phyloP scores from a whole-genome alignment of 2,797 vertebrate species.

The Pantherophis alleghaniensis region DNA sequence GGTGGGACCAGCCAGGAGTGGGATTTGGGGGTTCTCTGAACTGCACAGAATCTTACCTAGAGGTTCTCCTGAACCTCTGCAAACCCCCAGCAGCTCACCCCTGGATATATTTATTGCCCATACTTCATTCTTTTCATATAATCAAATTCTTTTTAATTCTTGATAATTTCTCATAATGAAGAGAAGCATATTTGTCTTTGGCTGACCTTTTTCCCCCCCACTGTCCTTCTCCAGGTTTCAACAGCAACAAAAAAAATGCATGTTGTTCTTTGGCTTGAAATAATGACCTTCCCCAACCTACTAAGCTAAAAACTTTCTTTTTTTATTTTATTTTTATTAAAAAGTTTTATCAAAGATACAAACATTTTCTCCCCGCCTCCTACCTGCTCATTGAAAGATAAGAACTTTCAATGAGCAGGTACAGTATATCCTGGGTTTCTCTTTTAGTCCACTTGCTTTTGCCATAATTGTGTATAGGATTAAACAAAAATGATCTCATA shows the following conservation, averaged over 20 bases:
- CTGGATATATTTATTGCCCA: slow-evolving; percentile 16
- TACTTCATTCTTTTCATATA: slow-evolving; percentile 10
- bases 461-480: slow-evolving; percentile 16
- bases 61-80: too few species aligned
- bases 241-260: slow-evolving; percentile 34
- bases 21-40: too few species aligned
- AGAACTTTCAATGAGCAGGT: slow-evolving; percentile 51
- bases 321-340: too few species aligned
- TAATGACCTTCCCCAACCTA: slow-evolving; percentile 47
- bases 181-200: slow-evolving; percentile 34
- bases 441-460: slow-evolving; percentile 38
- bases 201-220: not conserved
- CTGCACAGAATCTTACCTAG: too few species aligned
- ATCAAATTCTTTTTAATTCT: not conserved
- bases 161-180: slow-evolving; percentile 36
- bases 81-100: too few species aligned
- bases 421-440: slow-evolving; percentile 31
- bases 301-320: slow-evolving; percentile 53
- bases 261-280: slow-evolving; percentile 52
- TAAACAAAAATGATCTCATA: slow-evolving; percentile 3
- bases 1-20: too few species aligned
- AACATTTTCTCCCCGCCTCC: too few species aligned
- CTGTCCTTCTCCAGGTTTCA: slow-evolving; percentile 30
- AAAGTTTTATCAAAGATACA: too few species aligned
- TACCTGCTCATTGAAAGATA: slow-evolving; percentile 9